phyloP scores from a whole-genome alignment of 2,888 invertebrate species.

The Stenoptilia bipunctidactyla region DNA sequence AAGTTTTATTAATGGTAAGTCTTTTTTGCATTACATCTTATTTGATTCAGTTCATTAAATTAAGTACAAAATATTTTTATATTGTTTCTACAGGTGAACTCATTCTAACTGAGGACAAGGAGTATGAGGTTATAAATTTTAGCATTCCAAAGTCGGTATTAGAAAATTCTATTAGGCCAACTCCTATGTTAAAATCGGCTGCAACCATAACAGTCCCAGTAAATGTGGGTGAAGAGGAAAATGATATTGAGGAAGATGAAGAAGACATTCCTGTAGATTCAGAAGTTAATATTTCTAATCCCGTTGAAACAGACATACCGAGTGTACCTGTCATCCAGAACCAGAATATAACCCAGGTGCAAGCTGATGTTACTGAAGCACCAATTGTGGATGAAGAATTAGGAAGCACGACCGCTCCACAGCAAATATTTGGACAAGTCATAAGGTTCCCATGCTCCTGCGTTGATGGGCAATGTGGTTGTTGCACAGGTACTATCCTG shows the following conservation, averaged over 20 bases:
- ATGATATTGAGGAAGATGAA: constrained; percentile 24
- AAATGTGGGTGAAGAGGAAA: constrained; percentile 36
- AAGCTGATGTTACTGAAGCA: not conserved
- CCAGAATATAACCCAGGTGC: constrained; percentile 23
- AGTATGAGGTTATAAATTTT: constrained; percentile 42
- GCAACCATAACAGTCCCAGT: constrained; percentile 50
- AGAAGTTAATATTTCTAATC: constrained; percentile 23
- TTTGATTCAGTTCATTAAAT: not conserved
- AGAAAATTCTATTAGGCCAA: constrained; percentile 44
- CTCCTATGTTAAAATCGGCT: constrained; percentile 49
- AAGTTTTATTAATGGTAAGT: constrained; percentile 17
- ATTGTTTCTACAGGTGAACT: constrained; percentile 22
- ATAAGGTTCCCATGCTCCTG: constrained; percentile 74
- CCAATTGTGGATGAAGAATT: constrained; percentile 2
- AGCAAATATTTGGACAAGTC: constrained; percentile 41
- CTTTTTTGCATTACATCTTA: constrained; percentile 17
- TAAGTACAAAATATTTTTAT: constrained; percentile 10
- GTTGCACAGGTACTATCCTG: constrained; percentile 76
- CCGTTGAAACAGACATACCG: constrained; percentile 18
- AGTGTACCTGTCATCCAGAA: constrained; percentile 22
- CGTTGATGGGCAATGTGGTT: constrained; percentile 73
- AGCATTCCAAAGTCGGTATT: constrained; percentile 41
- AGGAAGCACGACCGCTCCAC: constrained; percentile 17
- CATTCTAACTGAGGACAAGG: constrained; percentile 26
- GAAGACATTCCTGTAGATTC: constrained; percentile 23